These are phyloP conservation scores for Danio choprae DNA, from an alignment of 2,797 vertebrate genomes.

Conservation along the genomic window DNA sequence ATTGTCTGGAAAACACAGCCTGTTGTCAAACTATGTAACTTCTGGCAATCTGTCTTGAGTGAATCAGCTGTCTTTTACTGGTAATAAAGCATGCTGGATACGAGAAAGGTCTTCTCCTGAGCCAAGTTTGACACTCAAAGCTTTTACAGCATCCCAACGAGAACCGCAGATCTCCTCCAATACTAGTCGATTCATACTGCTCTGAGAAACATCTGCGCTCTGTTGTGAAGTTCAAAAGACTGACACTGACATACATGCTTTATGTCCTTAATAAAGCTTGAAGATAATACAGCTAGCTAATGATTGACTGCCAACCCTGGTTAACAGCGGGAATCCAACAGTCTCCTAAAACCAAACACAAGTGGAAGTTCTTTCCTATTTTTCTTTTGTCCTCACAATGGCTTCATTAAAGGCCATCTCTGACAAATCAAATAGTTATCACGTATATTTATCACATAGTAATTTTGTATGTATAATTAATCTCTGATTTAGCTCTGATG, in stretches of 20 bases:
- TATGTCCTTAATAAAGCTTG: conserved; percentile 56
- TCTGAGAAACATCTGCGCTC: conserved; percentile 53
- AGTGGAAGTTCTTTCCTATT: conserved; percentile 5
- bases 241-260: conserved; percentile 47
- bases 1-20: conserved; percentile 45
- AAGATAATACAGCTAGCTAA: conserved; percentile 50
- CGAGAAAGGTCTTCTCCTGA: conserved; percentile 29
- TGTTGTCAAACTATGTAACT: conserved; percentile 50
- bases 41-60: conserved; percentile 47
- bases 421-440: conserved; percentile 65
- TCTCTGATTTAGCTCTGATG: no score
- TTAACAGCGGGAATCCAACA: conserved; percentile 52
- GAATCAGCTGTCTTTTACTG: conserved; percentile 54
- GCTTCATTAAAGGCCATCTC: conserved; percentile 51
- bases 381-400: not conserved
- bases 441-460: conserved; percentile 62
- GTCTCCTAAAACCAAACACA: conserved; percentile 4
- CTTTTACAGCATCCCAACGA: conserved; percentile 46
- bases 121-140: conserved; percentile 53
- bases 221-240: conserved; percentile 56
- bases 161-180: conserved; percentile 48
- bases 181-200: conserved; percentile 42
- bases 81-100: conserved; percentile 47
- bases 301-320: conserved; percentile 51
- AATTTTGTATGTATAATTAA: no score